Conservation (phyloP, 2,888 invertebrate genomes). For the Dascillus cervinus region DNA sequence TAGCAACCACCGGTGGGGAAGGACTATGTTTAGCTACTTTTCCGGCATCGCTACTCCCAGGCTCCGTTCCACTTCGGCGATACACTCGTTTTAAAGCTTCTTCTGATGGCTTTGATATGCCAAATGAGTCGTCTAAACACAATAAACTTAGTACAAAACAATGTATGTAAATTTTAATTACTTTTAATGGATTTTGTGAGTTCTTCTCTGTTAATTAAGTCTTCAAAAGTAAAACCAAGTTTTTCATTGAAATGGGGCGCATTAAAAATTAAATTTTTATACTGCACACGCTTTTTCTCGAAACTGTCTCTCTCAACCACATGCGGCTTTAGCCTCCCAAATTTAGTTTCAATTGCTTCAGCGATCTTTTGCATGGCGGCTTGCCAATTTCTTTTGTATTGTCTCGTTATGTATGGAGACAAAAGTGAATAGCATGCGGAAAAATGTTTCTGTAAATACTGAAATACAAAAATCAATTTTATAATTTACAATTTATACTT, state of each 20-base stretch:
- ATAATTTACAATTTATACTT: no score
- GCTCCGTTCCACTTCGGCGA: slow-evolving; percentile 18
- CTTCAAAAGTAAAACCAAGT: slow-evolving; percentile 48
- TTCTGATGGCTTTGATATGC: slow-evolving; percentile 13
- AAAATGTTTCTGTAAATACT: slow-evolving; percentile 63
- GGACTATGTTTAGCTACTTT: slow-evolving; percentile 38
- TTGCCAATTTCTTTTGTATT: slow-evolving; percentile 47
- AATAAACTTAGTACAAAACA: not conserved
- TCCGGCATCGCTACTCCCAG: slow-evolving; percentile 4
- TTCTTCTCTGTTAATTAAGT: slow-evolving; percentile 42
- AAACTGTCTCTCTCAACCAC: slow-evolving; percentile 62
- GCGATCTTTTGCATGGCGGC: slow-evolving; percentile 48
- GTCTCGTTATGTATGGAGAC: slow-evolving; percentile 52
- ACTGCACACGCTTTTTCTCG: slow-evolving; percentile 53
- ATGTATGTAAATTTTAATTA: slow-evolving; percentile 9
- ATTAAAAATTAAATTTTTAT: slow-evolving; percentile 57
- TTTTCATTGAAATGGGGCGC: slow-evolving; percentile 60
- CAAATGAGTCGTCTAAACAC: not conserved
- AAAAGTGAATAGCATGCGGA: slow-evolving; percentile 53
- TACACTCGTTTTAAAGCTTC: slow-evolving; percentile 18
- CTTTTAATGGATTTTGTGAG: slow-evolving; percentile 31
- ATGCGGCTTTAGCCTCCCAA: slow-evolving; percentile 61
- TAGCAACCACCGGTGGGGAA: slow-evolving; percentile 50
- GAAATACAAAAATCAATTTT: no score
- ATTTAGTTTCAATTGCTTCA: slow-evolving; percentile 65